These are phyloP conservation scores for Norana najaformis DNA, from an alignment of 2,888 invertebrate genomes.

Conservation along the genomic window DNA sequence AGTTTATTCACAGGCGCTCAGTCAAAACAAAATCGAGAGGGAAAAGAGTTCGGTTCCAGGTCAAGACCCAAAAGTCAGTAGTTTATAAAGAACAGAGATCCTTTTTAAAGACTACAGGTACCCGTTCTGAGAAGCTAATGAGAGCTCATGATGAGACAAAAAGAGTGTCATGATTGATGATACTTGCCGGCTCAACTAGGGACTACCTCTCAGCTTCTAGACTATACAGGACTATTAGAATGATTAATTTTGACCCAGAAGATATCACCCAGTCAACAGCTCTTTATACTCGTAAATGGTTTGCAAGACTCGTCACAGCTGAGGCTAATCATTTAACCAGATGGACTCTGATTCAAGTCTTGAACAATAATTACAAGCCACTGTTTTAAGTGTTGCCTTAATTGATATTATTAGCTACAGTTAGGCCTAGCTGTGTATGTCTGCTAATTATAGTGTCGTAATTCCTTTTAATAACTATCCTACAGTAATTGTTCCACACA, in stretches of 20 bases:
- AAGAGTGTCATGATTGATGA: background rate
- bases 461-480: background rate
- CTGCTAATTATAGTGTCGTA: background rate
- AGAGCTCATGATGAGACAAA: background rate
- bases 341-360: background rate
- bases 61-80: no score
- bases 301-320: background rate
- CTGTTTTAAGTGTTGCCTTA: background rate
- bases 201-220: background rate
- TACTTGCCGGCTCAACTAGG: background rate
- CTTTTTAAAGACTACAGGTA: background rate
- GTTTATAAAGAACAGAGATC: background rate
- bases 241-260: background rate
- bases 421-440: background rate
- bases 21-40: no score
- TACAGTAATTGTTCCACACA: background rate
- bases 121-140: background rate
- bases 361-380: background rate
- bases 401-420: background rate
- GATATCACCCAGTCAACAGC: background rate
- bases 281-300: background rate
- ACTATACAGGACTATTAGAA: background rate
- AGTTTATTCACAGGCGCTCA: no score
- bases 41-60: no score
- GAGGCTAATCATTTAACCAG: background rate